Evolutionary conservation across 2,888 invertebrate species (phyloP), one percentile per base, ranked within the genome.

Genomic region (Metacarcinus magister): DNA sequence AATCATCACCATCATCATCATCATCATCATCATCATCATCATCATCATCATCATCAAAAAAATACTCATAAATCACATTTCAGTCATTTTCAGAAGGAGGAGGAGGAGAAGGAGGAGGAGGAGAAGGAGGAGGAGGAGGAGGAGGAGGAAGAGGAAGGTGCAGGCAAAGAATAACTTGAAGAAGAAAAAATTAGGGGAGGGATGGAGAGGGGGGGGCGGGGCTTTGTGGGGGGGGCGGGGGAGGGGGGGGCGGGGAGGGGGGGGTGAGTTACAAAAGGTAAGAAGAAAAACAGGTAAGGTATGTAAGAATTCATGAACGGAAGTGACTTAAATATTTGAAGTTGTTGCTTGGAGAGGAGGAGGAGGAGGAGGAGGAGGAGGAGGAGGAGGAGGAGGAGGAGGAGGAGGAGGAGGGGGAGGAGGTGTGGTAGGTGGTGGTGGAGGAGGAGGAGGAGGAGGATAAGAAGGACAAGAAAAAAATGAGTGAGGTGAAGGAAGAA

Each of bases 341-440:
- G 39, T 60, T 93, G 67, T 75, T 91, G 44, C 91, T 91, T 43
- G 91, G 91, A 44, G 91, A 91, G 91, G 44, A 91, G 43, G 44
- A n/a, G 44, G 91, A 44, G 91, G 67, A 67, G 67, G n/a, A 67
- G 67, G 67, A 67, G 67, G 67, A 67, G 67, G 67, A 67, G 67
- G 67, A 67, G 67, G 67, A 67, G 67, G 67, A 67, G 67, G 67
- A 67, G 67, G 67, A 67, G 67, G 67, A 67, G 67, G n/a, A 23
- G n/a, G 16, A 23, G 67, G 67, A 23, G n/a, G 67, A 23, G n/a
- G 67, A 23, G 60, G 60, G 19, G 16, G 60, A 60, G 5, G 60
- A 60, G 8, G 60, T 13, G 16, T 2, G 16, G 60, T 2, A 60
- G 60, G 60, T 13, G 16, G 60, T 16, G 19, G 60, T 2, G 19